A percentile compares a stretch with the other conserved stretches of the same genome.
phyloP scores from a whole-genome alignment of 2,888 invertebrate genomes.

The Tineola bisselliella region DNA sequence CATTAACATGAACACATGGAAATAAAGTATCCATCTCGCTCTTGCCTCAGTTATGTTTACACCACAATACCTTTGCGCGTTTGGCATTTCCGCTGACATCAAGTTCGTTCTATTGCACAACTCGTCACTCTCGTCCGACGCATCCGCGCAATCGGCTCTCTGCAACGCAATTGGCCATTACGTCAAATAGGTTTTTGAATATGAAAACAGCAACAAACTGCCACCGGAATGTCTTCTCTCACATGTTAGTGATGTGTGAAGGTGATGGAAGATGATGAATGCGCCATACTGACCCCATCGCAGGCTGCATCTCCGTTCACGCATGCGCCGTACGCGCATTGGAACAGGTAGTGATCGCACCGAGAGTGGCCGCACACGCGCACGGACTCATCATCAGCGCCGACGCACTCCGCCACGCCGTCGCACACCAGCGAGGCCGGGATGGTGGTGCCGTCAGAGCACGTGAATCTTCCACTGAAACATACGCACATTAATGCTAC shows the following conservation, averaged over 20 bases:
- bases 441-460: constrained; percentile 34
- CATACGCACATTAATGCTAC: not conserved
- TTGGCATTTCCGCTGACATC: too few species aligned
- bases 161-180: not conserved
- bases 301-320: constrained; percentile 49
- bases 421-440: constrained; percentile 36
- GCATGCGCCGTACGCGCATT: constrained; percentile 61
- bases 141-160: constrained; percentile 16
- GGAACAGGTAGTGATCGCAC: constrained; percentile 65
- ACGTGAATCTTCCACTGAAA: constrained; percentile 37
- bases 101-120: constrained; percentile 16
- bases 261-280: too few species aligned
- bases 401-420: constrained; percentile 36
- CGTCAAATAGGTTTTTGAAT: too few species aligned
- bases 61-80: too few species aligned
- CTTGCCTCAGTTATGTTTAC: too few species aligned
- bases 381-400: constrained; percentile 47
- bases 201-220: too few species aligned
- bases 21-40: too few species aligned
- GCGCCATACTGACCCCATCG: constrained; percentile 17
- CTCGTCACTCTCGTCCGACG: constrained; percentile 15
- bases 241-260: too few species aligned
- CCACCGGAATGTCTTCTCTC: too few species aligned
- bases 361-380: constrained; percentile 35
- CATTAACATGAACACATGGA: too few species aligned